Base-by-base conservation (phyloP, 2,113 vertebrate species). In the Girardinichthys multiradiatus region DNA sequence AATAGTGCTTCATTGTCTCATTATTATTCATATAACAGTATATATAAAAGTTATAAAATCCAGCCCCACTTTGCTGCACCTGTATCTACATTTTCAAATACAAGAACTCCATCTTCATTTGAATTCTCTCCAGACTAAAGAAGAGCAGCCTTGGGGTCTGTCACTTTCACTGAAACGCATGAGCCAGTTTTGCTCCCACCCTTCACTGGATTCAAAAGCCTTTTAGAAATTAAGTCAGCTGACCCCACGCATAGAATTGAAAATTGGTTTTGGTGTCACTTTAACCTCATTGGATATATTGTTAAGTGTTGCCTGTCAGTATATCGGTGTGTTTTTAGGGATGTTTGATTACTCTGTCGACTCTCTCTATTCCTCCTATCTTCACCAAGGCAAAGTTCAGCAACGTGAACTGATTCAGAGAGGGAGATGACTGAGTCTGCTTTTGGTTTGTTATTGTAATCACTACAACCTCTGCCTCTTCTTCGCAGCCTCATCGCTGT, bases 401-500 rank as follows among this genome's bases (percentile, higher is more conserved):
- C 4, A 45, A 45, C 42, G 19, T 45, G 42, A 45, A 45, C 17
- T 17, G 42, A 45, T 19, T 45, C 42, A 45, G 4, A 17, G 19
- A 45, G 42, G 42, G 19, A 45, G 17, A 45, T 17, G 1, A 1
- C 4, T 17, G 15, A 19, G 42, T 19, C 17, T 45, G 42, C 4
- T 45, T 19, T 45, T 0, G 5, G 42, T 1, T 48, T 5, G 24
- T 28, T 59, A 11, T 15, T 21, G 54, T 19, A 24, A 33, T 7
- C 35, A 26, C 33, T 26, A 1, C 19, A 17, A 24, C 58, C 8
- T 58, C 66, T 33, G 30, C 37, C 31, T 64, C 62, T 29, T 81
- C 61, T 61, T 57, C 73, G 35, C 89, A 99, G 98, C 98, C 97
- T 90, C 95, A 98, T 85, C 96, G 97, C 13, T 99, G 98, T 88